These are phyloP conservation scores for Piscicola geometra DNA, from an alignment of 2,888 invertebrate species.

Conservation along the genomic window DNA sequence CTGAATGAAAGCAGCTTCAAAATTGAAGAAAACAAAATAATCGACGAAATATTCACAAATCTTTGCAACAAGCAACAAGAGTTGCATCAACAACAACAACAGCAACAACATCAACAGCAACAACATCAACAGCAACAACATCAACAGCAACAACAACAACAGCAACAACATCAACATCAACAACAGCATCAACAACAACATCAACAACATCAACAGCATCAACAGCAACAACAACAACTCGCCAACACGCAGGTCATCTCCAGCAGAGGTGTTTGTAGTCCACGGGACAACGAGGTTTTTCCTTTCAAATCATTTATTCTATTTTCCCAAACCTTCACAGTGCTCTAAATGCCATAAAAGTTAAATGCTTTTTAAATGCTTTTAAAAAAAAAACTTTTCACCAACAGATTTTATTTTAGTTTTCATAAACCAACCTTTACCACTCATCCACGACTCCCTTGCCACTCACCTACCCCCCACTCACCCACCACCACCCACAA, in stretches of 20 bases:
- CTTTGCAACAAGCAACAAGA: constrained; percentile 4
- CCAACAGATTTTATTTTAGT: too few species aligned
- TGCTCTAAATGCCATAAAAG: too few species aligned
- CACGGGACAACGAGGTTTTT: constrained; percentile 4
- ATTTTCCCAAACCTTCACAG: too few species aligned
- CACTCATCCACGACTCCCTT: too few species aligned
- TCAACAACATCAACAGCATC: background rate
- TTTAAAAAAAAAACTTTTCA: too few species aligned
- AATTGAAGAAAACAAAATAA: background rate
- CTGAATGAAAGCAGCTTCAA: too few species aligned
- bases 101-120: background rate
- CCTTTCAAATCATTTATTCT: too few species aligned
- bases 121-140: background rate
- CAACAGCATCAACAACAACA: constrained; percentile 1
- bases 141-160: background rate
- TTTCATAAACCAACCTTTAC: too few species aligned
- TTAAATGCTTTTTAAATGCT: too few species aligned
- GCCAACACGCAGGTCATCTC: background rate
- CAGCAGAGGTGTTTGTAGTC: background rate
- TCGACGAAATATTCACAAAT: background rate
- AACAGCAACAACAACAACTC: background rate
- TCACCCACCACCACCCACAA: too few species aligned
- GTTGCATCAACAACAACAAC: background rate
- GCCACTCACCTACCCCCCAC: too few species aligned
- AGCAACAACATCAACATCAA: background rate